Base-by-base conservation (phyloP, 2,888 invertebrate species). In the Pterostichus madidus region DNA sequence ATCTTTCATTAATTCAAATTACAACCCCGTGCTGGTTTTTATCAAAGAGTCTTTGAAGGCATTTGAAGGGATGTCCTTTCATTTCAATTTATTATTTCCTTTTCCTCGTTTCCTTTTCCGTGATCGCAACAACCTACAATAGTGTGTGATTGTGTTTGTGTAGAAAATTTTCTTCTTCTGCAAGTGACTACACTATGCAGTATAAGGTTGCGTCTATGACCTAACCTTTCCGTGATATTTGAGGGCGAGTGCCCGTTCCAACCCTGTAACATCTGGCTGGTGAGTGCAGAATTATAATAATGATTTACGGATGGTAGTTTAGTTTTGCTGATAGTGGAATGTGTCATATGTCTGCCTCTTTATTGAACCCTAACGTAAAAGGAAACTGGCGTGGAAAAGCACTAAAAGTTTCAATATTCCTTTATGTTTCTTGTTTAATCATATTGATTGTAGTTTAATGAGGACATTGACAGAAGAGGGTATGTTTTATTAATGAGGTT, bases 211-310 rank as follows among this genome's bases (percentile, higher is more conserved):
- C 35, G 68, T 46, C 32, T 13, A 49, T 83, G 84, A 61, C 84
- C 83, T 85, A 85, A 85, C 85, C 85, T 85, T 85, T 85, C 71
- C 84, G 83, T 85, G 84, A 83, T 84, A 84, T 84, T 85, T 85
- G 81, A 75, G 46, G 61, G 52, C 64, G 17, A 13, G 13, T 52
- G 32, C 56, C 31, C 56, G 32, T 31, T 13, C 61, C 75, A 8
- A 44, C 15, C 53, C 13, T 77, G 77, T 39, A 59, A 52, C 71
- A 68, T 68, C 68, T 81, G 81, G 64, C 13, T 49, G 68, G 80
- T 81, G 59, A 75, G 81, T 81, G 31, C 35, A 11, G 56, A 35
- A 8, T 56, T 53, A 77, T 77, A 10, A 59, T 56, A 7, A 59
- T 77, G 32, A 77, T 56, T 71, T 71, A 71, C 5, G 44, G 35